Conservation (phyloP, 1,140 invertebrate species). For the Carposina sasakii region DNA sequence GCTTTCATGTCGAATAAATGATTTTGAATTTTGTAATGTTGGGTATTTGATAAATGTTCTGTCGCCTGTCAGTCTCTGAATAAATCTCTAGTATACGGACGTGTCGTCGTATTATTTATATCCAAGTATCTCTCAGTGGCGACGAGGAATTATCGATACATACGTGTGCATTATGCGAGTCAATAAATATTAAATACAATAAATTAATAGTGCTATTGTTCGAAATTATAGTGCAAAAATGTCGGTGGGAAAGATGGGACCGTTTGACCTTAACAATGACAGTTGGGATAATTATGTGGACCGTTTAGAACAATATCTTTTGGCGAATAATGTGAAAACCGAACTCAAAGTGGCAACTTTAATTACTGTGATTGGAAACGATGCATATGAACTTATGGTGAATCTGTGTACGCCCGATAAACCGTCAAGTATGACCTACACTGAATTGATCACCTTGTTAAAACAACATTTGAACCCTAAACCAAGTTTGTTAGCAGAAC, state of each 20-base stretch:
- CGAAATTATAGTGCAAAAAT: too few relatives aligned
- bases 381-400: neutral
- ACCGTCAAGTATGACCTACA: neutral
- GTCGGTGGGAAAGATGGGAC: neutral
- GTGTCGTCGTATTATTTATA: too few relatives aligned
- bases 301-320: constrained; percentile 5
- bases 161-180: too few relatives aligned
- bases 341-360: neutral
- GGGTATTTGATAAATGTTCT: too few relatives aligned
- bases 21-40: too few relatives aligned
- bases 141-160: too few relatives aligned
- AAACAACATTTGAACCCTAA: neutral
- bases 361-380: neutral
- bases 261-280: neutral
- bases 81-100: too few relatives aligned
- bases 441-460: neutral
- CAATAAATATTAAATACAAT: too few relatives aligned
- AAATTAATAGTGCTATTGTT: too few relatives aligned
- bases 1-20: too few relatives aligned
- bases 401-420: neutral
- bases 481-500: neutral
- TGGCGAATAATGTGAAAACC: neutral
- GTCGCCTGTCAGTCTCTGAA: too few relatives aligned
- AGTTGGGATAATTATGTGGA: neutral
- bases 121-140: too few relatives aligned